These are phyloP conservation scores for Esox lucius DNA, from an alignment of 2,797 vertebrate species.

Conservation along the genomic window DNA sequence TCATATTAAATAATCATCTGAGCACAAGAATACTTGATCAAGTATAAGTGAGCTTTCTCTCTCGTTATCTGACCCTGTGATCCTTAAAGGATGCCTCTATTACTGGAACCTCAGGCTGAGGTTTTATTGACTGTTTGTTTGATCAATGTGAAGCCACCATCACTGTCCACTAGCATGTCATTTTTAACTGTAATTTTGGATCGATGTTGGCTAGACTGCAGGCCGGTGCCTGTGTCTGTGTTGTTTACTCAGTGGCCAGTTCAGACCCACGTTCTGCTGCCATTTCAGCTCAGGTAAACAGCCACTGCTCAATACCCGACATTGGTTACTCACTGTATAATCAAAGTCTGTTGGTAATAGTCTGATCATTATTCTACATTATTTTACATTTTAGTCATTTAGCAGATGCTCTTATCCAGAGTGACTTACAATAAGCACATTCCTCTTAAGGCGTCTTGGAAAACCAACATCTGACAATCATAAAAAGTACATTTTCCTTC, in stretches of 20 bases:
- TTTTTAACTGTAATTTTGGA: background rate
- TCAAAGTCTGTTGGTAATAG: too few relatives aligned
- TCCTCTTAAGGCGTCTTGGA: too few relatives aligned
- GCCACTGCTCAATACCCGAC: background rate
- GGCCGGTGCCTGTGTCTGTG: background rate
- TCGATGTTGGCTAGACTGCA: background rate
- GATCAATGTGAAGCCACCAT: slow-evolving; percentile 6
- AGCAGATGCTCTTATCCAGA: too few relatives aligned
- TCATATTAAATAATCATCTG: background rate
- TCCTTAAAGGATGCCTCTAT: background rate
- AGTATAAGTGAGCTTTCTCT: background rate
- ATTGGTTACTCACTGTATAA: too few relatives aligned
- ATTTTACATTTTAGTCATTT: too few relatives aligned
- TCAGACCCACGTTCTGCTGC: background rate
- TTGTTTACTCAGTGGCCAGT: background rate
- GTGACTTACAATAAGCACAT: too few relatives aligned
- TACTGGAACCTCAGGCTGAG: background rate
- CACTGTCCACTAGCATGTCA: background rate
- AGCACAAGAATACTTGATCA: background rate
- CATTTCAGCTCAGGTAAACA: background rate
- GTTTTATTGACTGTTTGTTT: slow-evolving; percentile 7
- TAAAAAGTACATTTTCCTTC: too few relatives aligned
- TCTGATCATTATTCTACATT: too few relatives aligned
- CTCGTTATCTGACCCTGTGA: background rate
- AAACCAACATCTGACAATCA: too few relatives aligned